These are phyloP conservation scores for Tribolium castaneum DNA, from an alignment of 1,140 invertebrate genomes.

Conservation along the genomic window DNA sequence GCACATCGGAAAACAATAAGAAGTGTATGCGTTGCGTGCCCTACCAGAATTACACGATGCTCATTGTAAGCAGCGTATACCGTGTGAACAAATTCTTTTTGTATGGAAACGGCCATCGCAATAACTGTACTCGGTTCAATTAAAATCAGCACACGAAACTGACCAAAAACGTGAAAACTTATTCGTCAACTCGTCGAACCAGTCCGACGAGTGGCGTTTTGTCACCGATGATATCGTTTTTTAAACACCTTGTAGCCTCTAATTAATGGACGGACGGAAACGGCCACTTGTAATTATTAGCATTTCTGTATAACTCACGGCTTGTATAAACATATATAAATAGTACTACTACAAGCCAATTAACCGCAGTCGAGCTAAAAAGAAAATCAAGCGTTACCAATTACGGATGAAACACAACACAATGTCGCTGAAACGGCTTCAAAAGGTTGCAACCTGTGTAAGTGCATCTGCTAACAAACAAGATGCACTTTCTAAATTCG, in stretches of 20 bases:
- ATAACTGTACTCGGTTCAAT: background rate
- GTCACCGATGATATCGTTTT: background rate
- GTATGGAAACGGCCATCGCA: background rate
- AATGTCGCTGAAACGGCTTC: background rate
- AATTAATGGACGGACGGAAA: background rate
- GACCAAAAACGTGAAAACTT: background rate
- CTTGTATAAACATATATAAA: background rate
- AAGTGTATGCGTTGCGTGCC: slow-evolving; percentile 19
- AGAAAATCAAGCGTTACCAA: background rate
- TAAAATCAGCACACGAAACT: slow-evolving; percentile 1
- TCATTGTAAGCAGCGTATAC: slow-evolving; percentile 15
- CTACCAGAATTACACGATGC: slow-evolving; percentile 31
- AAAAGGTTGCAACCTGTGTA: no score
- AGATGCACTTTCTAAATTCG: no score
- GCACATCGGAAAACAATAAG: slow-evolving; percentile 29
- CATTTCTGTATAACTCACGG: background rate
- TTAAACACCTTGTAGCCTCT: background rate
- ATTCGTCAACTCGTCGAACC: background rate
- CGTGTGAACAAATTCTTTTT: slow-evolving; percentile 26
- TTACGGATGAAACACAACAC: background rate
- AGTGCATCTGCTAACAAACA: no score
- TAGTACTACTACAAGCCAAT: background rate
- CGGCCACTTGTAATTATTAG: background rate
- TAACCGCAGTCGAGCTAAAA: background rate
- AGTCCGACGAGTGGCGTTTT: background rate